Evolutionary conservation across 30 jellyfish, hydroid and myxozoan genomes (phyloP).

Genomic region (Cassiopea xamachana): DNA sequence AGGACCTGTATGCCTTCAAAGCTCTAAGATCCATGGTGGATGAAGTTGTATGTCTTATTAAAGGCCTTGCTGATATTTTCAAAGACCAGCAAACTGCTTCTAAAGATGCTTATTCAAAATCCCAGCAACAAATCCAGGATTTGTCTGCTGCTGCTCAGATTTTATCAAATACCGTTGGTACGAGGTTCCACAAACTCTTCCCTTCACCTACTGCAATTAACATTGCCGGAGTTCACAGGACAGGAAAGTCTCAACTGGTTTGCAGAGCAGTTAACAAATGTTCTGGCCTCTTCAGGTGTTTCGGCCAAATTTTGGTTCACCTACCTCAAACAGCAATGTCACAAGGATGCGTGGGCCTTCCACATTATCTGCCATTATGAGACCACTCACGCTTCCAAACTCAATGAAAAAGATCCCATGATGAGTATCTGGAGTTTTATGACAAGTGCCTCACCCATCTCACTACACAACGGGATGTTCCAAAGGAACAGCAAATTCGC

Average conservation of each 20-base stretch:
- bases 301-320: conserved; percentile 25
- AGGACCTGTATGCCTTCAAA: conserved; percentile 16
- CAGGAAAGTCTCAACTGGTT: conserved; percentile 19
- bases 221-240: conserved; percentile 41
- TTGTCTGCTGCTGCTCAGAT: conserved; percentile 4
- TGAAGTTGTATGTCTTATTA: conserved; percentile 12
- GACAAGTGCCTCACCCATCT: conserved; percentile 12
- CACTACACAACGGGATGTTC: conserved; percentile 29
- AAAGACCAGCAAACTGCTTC: conserved; percentile 22
- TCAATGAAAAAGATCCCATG: conserved; percentile 5
- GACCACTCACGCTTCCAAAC: not conserved
- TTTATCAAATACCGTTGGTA: conserved; percentile 4
- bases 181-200: conserved; percentile 3
- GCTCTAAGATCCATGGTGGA: not conserved
- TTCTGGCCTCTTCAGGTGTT: conserved; percentile 33
- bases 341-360: conserved; percentile 47
- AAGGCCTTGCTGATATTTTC: conserved; percentile 20
- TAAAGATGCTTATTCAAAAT: conserved; percentile 2
- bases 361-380: conserved; percentile 1
- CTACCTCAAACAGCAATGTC: conserved; percentile 35
- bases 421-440: not conserved
- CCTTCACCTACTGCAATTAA: conserved; percentile 25
- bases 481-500: conserved; percentile 51
- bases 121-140: conserved; percentile 40
- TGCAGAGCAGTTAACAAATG: conserved; percentile 21